Evolutionary conservation across 2,113 vertebrate species (phyloP).

Genomic region (Ammospiza caudacuta): DNA sequence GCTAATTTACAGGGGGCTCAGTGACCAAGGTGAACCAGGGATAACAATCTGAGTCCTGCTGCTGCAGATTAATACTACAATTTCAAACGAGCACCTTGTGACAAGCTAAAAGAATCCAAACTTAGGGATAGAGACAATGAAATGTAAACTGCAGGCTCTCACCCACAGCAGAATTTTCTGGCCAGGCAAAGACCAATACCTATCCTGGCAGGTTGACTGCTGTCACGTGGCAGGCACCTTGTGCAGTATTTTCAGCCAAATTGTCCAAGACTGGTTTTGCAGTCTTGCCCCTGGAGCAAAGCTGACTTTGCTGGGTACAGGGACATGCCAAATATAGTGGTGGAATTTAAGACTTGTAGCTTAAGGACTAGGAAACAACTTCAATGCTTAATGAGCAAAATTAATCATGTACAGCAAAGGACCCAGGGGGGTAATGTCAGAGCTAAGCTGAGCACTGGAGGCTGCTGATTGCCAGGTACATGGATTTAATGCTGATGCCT

Average conservation of each 20-base stretch:
- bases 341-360: background rate
- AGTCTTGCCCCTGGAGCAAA: background rate
- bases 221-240: background rate
- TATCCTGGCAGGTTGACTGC: background rate
- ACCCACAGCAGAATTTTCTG: background rate
- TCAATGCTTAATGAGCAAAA: background rate
- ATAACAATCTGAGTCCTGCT: background rate
- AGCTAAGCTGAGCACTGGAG: background rate
- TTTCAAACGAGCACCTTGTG: background rate
- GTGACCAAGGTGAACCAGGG: background rate
- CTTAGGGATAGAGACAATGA: background rate
- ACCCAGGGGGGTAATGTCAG: too few relatives aligned
- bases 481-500: background rate
- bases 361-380: background rate
- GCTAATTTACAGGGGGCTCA: background rate
- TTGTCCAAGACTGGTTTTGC: background rate
- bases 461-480: background rate
- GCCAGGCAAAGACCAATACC: accelerated
- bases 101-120: background rate
- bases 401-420: background rate
- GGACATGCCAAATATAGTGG: background rate
- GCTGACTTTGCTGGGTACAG: background rate
- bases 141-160: background rate
- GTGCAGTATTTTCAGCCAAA: background rate
- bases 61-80: background rate